phyloP scores from a whole-genome alignment of 2,888 invertebrate genomes.

The Microctonus hyperodae region DNA sequence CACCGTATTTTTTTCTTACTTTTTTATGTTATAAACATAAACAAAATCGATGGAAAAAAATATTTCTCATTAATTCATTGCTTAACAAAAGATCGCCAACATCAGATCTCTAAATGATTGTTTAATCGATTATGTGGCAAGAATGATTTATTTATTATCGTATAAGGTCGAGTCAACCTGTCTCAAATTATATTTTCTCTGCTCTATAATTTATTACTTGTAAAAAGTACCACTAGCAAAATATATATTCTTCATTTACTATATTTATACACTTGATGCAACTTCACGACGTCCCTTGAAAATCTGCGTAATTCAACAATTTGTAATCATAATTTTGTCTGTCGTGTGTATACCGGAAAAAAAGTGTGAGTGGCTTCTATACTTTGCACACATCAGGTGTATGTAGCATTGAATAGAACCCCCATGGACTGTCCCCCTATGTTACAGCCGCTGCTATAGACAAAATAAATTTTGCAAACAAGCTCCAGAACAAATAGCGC shows the following conservation, averaged over 20 bases:
- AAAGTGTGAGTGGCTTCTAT: not conserved
- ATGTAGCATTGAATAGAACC: slow-evolving; percentile 7
- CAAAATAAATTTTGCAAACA: not conserved
- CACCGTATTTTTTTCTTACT: slow-evolving; percentile 20
- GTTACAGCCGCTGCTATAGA: not conserved
- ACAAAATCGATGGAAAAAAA: too few relatives aligned
- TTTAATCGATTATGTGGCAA: not conserved
- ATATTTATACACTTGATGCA: not conserved
- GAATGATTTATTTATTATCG: not conserved
- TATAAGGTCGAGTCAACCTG: not conserved
- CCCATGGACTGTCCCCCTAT: not conserved
- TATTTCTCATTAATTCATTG: too few relatives aligned
- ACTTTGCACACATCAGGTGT: slow-evolving; percentile 9
- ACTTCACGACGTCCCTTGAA: not conserved
- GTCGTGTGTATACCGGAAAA: slow-evolving; percentile 11
- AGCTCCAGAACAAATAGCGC: not conserved
- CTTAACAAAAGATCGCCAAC: too few relatives aligned
- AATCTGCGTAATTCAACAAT: slow-evolving; percentile 27
- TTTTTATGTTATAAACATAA: not conserved
- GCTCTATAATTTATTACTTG: too few relatives aligned
- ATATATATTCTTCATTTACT: not conserved
- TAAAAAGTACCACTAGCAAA: not conserved
- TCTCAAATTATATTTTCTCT: not conserved
- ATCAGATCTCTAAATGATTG: too few relatives aligned
- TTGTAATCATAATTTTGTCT: slow-evolving; percentile 26